Base-by-base conservation (phyloP, 2,888 invertebrate genomes). In the Drosophila flavopinicola region DNA sequence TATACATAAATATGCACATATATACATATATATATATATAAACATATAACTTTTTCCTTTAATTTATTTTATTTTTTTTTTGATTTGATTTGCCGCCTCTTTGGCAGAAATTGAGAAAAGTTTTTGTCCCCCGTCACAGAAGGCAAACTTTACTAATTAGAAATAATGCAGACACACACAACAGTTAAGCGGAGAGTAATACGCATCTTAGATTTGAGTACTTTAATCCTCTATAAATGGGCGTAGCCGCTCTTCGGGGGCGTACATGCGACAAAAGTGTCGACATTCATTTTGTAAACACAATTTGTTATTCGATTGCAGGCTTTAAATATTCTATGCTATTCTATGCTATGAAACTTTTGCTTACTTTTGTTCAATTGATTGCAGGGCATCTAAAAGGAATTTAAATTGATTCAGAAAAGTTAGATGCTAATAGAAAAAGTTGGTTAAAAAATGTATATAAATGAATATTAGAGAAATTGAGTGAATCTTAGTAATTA, bases 121-220 rank as follows among this genome's bases (percentile, higher is more conserved):
- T 60, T 60, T 60, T 30, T 27, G n/a, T n/a, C 6, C 17, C 29
- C 56, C 57, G 42, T 51, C 44, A 13, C 45, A 32, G 39, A 61
- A 58, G 29, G 57, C 41, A 70, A 83, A 83, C 82, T 83, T 83
- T 83, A 74, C 84, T 83, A 83, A 83, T 86, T 83, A 86, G 84
- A 86, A 84, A 79, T 86, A 80, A 83, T 84, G 80, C 78, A 57
- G 58, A 60, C 78, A 67, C 66, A 69, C 44, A 48, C 23, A 66
- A 53, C 51, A 48, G 37, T 48, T 75, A 56, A 54, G 47, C 48
- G 27, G 10, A 30, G 42, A 41, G 54, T 58, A 57, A 61, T 61
- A 64, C 58, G 49, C 58, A 54, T 56, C 20, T 32, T 45, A 60
- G 73, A 44, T 51, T 48, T 25, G 42, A 72, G 51, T 54, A 56